Conservation (phyloP, 2,113 vertebrate genomes). For the Xenotilapia flavipinnis region DNA sequence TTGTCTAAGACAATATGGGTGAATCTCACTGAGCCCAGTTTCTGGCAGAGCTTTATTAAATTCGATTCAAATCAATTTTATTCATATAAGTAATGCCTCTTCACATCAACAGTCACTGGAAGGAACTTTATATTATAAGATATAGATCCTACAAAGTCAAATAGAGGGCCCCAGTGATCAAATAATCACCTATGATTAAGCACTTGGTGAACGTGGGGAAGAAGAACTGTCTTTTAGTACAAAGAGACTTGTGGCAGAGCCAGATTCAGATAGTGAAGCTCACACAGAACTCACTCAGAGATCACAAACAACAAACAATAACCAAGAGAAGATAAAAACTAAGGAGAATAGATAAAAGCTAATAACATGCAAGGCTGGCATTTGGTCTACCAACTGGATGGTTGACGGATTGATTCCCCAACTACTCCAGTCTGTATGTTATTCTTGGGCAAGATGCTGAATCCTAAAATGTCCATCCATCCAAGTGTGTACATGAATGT, state of each 20-base stretch:
- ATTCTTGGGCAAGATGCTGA: neutral
- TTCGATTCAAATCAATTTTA: neutral
- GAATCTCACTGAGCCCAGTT: neutral
- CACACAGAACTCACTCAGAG: neutral
- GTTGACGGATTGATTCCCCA: accelerated
- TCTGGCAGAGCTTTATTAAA: neutral
- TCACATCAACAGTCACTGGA: neutral
- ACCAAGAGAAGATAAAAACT: neutral
- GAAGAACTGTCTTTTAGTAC: neutral
- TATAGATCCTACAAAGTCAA: neutral
- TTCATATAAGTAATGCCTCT: neutral
- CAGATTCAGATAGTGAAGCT: neutral
- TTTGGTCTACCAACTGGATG: neutral
- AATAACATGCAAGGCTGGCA: neutral
- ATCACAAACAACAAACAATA: neutral
- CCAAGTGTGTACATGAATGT: neutral
- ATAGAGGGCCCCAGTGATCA: neutral
- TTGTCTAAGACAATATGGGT: neutral
- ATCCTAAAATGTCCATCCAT: neutral
- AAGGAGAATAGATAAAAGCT: neutral
- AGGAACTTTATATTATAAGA: neutral
- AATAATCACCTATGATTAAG: neutral
- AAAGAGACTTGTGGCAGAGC: neutral
- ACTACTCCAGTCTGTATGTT: neutral
- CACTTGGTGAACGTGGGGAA: neutral